These are phyloP conservation scores for Margaritifera margaritifera DNA, from an alignment of 2,888 invertebrate genomes.

Conservation along the genomic window DNA sequence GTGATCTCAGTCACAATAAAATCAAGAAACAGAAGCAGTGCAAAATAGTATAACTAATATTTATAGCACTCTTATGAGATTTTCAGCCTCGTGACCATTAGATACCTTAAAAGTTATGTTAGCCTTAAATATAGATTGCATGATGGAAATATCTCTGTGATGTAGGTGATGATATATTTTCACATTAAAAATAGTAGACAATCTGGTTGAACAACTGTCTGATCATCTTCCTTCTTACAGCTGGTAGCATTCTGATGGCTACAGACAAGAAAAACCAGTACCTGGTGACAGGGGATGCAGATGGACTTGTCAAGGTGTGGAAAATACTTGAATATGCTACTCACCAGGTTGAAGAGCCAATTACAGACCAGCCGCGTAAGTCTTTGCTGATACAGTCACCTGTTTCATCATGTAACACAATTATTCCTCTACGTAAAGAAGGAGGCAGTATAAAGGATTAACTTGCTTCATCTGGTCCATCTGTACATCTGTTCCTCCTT, in stretches of 20 bases:
- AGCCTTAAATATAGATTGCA: neutral
- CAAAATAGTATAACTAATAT: too few species aligned
- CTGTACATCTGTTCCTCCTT: too few species aligned
- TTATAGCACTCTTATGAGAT: too few species aligned
- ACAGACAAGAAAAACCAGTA: conserved; percentile 64
- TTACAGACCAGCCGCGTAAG: conserved; percentile 60
- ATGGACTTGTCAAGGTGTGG: conserved; percentile 72
- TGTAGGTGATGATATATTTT: too few species aligned
- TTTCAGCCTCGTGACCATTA: too few species aligned
- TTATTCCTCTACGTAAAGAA: too few species aligned
- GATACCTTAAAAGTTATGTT: too few species aligned
- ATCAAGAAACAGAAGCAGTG: too few species aligned
- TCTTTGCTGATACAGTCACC: conserved; percentile 1
- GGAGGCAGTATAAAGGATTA: too few species aligned
- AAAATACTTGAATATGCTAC: conserved; percentile 68
- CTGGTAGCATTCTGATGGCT: conserved; percentile 72
- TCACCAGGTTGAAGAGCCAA: conserved; percentile 39
- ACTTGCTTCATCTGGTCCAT: too few species aligned
- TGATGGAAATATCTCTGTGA: neutral
- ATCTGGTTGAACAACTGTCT: neutral
- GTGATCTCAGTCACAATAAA: too few species aligned
- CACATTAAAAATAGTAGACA: neutral
- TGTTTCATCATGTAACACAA: too few species aligned
- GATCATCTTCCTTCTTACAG: conserved; percentile 44
- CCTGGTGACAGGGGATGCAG: conserved; percentile 71